These are phyloP conservation scores for Astyanax mexicanus DNA, from an alignment of 2,797 vertebrate species.

Conservation along the genomic window DNA sequence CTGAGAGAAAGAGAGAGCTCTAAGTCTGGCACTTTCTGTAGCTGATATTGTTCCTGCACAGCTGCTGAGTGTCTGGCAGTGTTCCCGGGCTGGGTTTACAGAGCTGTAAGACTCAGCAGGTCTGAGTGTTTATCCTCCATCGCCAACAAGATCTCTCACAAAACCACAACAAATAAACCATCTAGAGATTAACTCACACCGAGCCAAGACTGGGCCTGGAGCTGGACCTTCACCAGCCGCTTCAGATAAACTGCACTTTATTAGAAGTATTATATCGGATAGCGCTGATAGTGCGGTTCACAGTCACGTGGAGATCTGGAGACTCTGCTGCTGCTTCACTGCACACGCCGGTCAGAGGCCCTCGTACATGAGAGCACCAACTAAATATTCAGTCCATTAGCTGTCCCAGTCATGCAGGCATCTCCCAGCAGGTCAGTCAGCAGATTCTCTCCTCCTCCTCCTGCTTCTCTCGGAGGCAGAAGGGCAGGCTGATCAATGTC, in stretches of 20 bases:
- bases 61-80: conserved; percentile 15
- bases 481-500: background rate
- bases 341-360: background rate
- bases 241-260: background rate
- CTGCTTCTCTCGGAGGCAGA: background rate
- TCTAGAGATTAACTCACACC: background rate
- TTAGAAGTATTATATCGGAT: background rate
- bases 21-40: background rate
- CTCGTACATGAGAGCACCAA: background rate
- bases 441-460: conserved; percentile 1
- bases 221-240: background rate
- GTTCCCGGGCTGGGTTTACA: conserved; percentile 12
- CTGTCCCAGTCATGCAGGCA: background rate
- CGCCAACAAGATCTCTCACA: conserved; percentile 3
- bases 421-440: conserved; percentile 9
- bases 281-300: background rate
- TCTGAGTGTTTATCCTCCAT: background rate
- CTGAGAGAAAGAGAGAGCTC: background rate
- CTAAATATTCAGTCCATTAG: conserved; percentile 26
- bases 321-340: background rate
- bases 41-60: background rate
- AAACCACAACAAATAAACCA: background rate
- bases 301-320: background rate
- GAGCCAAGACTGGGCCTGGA: background rate
- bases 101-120: background rate